Evolutionary conservation across 2,888 invertebrate genomes (phyloP), one percentile per base, ranked within the genome.

Genomic region (Ophonus ardosiacus): DNA sequence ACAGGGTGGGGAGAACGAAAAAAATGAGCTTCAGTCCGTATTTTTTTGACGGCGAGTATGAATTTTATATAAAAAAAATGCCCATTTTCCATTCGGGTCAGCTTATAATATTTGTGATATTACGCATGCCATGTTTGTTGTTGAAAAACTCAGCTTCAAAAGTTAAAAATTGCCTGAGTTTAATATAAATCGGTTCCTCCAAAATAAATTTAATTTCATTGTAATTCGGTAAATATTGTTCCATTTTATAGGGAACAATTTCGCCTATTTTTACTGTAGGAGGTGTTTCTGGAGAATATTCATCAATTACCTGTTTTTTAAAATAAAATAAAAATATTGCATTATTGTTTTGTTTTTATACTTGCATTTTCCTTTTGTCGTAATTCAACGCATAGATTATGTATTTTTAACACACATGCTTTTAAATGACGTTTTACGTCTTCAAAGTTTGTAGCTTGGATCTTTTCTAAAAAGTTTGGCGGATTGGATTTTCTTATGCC

Each of bases 141-240:
- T 74, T 43, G 7, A 74, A 43, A 40, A 74, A 24, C 31, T 24
- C 15, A 18, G 13, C n/a, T 31, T 68, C n/a, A n/a, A 21, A 24
- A 65, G 3, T 40, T 18, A 74, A 17, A 21, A 43, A 21, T 8
- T 21, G 5, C 15, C 15, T 57, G 13, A 78, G n/a, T 4, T 18
- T 10, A 56, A 57, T 24, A 10, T 56, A 10, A 15, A 24, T n/a
- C 6, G 24, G 89, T 3, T 93, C 92, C 78, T 91, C 90, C 18
- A 93, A 87, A 68, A 93, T 88, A 85, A 90, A 92, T 82, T 93
- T 92, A 71, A 93, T 86, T 13, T 93, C 88, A 0, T 91, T 92
- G 31, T 91, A 92, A 89, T 93, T 93, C 0, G 93, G 93, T 15
- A 93, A 88, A 17, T 91, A 91, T 51, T 92, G 91, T 87, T 92